A percentile compares a stretch with the other conserved stretches of the same genome.
Conservation (phyloP, 2,797 vertebrate species). For the Avahi laniger region DNA sequence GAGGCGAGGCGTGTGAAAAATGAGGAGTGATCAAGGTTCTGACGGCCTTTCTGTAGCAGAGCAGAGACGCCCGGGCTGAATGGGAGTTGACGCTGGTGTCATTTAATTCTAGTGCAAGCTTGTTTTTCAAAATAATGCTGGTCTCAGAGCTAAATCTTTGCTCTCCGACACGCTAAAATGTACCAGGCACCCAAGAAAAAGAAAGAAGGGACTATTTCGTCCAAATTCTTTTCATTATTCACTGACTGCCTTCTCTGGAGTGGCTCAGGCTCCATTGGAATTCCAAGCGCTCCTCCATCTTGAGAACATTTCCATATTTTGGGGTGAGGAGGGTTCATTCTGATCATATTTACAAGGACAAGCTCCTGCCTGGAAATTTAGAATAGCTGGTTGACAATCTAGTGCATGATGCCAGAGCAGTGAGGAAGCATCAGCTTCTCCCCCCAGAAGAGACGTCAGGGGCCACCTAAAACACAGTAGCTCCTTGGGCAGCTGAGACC, state of each 20-base stretch:
- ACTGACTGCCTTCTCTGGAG: not conserved
- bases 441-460: not conserved
- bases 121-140: not conserved
- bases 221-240: not conserved
- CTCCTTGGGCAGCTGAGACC: fast-evolving
- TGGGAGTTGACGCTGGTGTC: fast-evolving
- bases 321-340: not conserved
- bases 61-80: not conserved
- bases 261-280: not conserved
- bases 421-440: not conserved
- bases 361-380: not conserved
- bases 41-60: not conserved
- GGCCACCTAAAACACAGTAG: not conserved
- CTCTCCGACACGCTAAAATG: not conserved
- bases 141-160: not conserved
- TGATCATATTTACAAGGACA: not conserved
- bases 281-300: not conserved
- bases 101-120: not conserved
- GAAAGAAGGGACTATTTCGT: too few relatives aligned
- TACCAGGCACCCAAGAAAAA: not conserved
- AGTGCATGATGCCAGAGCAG: not conserved
- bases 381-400: fast-evolving
- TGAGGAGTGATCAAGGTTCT: not conserved
- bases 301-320: not conserved
- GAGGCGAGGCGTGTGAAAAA: fast-evolving